Base-by-base conservation (phyloP, 1,140 invertebrate species). In the Aphelenchoides fujianensis region DNA sequence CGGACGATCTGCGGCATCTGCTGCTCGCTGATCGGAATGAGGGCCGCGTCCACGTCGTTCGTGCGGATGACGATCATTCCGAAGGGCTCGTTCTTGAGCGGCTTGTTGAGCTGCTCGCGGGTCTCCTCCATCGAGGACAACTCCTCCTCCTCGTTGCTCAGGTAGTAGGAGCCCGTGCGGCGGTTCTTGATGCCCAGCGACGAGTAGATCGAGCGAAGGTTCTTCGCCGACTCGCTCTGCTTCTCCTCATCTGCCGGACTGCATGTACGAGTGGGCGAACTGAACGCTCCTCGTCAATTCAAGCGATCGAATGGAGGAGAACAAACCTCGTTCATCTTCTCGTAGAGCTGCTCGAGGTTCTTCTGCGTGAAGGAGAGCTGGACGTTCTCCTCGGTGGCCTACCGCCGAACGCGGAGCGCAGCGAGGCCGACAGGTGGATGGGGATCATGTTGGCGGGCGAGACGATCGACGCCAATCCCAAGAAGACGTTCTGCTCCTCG, bases 361-460 rank as follows among this genome's bases (percentile, higher is more conserved):
- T 79, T 57, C 37, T 77, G 77, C 35, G 31, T 48, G 41, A 79
- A 59, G 48, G 28, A 52, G 27, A 75, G 23, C 31, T 32, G 41
- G 9, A 77, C 5, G 27, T 36, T 70, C 32, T 79, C 66, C 5
- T 57, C 31, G 37, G 74, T 41, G 34, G 32, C 54, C 16, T 79
- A n/a, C 71, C 76, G 31, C 75, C 75, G 73, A 77, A 66, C 3
- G 48, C 32, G 9, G 78, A 48, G 36, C 72, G 67, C 9, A 78
- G 12, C 9, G 37, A 41, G 5, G 69, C 62, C 41, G 72, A 27
- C 7, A 74, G 53, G 28, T 81, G 71, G 23, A 23, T 66, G 12
- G 76, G 76, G n/a, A 78, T 41, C n/a, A 27, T 41, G 41, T 77
- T 61, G 37, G 48, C 41, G 31, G 71, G 57, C 5, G 69, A 75